These are phyloP conservation scores for Physeter macrocephalus DNA, from an alignment of 2,113 vertebrate genomes.

Conservation along the genomic window DNA sequence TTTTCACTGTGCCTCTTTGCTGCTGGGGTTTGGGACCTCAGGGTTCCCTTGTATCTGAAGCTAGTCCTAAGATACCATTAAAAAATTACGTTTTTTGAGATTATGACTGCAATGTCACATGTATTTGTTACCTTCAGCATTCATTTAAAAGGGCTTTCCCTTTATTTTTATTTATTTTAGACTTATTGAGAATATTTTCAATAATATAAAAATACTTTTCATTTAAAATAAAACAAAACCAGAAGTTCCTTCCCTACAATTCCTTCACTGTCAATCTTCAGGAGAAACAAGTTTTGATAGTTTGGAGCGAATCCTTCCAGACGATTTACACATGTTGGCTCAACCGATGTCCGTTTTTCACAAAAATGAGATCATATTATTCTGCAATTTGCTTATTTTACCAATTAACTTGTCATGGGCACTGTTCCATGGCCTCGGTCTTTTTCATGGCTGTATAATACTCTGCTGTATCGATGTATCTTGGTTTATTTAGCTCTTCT, in stretches of 20 bases:
- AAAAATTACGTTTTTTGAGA: background rate
- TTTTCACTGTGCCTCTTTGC: background rate
- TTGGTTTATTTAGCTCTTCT: background rate
- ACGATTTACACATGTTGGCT: background rate
- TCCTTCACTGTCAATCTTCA: background rate
- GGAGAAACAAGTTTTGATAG: background rate
- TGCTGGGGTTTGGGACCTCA: background rate
- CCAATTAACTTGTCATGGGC: background rate
- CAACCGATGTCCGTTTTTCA: background rate
- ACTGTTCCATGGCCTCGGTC: background rate
- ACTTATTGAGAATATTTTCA: background rate
- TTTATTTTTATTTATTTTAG: slow-evolving; percentile 11
- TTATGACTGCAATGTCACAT: background rate
- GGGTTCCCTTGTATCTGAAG: background rate
- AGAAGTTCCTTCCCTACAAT: background rate
- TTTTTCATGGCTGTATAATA: background rate
- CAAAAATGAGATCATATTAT: background rate
- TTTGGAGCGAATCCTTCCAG: background rate
- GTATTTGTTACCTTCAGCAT: background rate
- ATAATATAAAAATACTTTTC: background rate
- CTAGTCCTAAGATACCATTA: background rate
- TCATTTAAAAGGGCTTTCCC: background rate
- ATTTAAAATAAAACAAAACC: background rate
- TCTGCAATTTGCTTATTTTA: background rate
- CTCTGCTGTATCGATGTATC: background rate